Conservation (phyloP, 2,797 vertebrate genomes). For the Rhabdomys pumilio region DNA sequence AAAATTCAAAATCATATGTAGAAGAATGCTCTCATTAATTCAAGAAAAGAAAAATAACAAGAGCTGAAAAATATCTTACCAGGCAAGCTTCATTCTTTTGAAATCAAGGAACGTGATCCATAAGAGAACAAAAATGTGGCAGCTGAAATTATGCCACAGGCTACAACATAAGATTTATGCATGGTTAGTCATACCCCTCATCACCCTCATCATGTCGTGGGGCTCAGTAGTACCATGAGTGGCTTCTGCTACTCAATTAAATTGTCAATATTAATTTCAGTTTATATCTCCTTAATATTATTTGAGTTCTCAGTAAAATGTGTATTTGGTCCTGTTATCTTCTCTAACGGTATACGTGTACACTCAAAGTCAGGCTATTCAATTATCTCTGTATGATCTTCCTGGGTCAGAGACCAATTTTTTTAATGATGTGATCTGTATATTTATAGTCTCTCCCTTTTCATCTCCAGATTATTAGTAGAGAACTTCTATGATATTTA, state of each 20-base stretch:
- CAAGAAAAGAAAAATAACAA: slow-evolving; percentile 20
- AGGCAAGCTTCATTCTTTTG: neutral
- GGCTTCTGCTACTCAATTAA: slow-evolving; percentile 60
- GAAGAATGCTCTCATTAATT: neutral
- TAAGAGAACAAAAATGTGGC: neutral
- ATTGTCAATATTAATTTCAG: slow-evolving; percentile 82
- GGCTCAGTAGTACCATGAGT: neutral
- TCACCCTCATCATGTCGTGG: neutral
- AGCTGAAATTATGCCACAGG: neutral
- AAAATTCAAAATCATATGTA: neutral
- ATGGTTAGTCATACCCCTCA: neutral
- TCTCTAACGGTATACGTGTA: slow-evolving; percentile 51
- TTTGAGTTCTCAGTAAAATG: slow-evolving; percentile 50
- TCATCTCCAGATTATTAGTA: slow-evolving; percentile 67
- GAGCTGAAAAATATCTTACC: neutral
- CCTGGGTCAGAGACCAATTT: slow-evolving; percentile 75
- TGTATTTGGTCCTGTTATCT: slow-evolving; percentile 61
- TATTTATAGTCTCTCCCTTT: slow-evolving; percentile 20
- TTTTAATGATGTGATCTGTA: slow-evolving; percentile 79
- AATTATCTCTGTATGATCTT: slow-evolving; percentile 30
- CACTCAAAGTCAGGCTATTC: slow-evolving; percentile 66
- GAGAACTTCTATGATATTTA: slow-evolving; percentile 71
- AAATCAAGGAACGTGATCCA: slow-evolving; percentile 43
- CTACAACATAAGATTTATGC: neutral
- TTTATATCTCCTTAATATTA: slow-evolving; percentile 42